A percentile compares a stretch with the other conserved stretches of the same genome.
Evolutionary conservation across 2,888 invertebrate genomes (phyloP).

Genomic region (Rambutsinella grinnellia): DNA sequence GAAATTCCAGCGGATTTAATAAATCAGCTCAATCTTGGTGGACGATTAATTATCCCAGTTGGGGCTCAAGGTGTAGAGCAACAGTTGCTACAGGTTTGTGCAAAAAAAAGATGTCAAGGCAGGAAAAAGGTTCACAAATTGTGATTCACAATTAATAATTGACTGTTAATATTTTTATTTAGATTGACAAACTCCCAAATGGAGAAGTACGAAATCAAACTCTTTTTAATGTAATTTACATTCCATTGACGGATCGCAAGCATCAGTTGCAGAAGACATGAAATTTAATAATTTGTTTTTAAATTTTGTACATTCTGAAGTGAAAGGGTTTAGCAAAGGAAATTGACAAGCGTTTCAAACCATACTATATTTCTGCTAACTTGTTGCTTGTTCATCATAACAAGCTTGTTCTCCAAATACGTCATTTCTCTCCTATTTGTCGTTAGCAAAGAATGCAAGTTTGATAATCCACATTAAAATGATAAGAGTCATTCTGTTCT

Average conservation of each 20-base stretch:
- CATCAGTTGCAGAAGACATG: constrained; percentile 73
- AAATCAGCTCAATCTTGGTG: constrained; percentile 91
- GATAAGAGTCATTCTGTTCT: too few relatives aligned
- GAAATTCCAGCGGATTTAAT: constrained; percentile 81
- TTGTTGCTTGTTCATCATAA: too few relatives aligned
- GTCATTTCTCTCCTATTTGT: too few relatives aligned
- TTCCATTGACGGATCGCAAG: constrained; percentile 91
- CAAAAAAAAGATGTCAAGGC: neutral
- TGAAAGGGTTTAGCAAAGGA: too few relatives aligned
- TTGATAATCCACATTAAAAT: too few relatives aligned
- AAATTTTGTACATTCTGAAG: too few relatives aligned
- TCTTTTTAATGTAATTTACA: constrained; percentile 96
- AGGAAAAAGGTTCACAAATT: constrained; percentile 69
- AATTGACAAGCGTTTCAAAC: too few relatives aligned
- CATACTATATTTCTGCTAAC: too few relatives aligned
- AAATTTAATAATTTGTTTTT: constrained; percentile 45
- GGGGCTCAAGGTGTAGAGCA: constrained; percentile 85
- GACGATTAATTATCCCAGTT: constrained; percentile 81
- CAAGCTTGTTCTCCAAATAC: too few relatives aligned
- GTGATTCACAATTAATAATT: too few relatives aligned
- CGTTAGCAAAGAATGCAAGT: too few relatives aligned
- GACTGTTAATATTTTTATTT: constrained; percentile 65
- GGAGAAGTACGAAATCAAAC: constrained; percentile 82
- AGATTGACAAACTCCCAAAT: constrained; percentile 89
- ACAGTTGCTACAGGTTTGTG: constrained; percentile 76